A percentile compares a stretch with the other conserved stretches of the same genome.
phyloP scores from a whole-genome alignment of 2,888 invertebrate genomes.

The Dastarcus helophoroides region DNA sequence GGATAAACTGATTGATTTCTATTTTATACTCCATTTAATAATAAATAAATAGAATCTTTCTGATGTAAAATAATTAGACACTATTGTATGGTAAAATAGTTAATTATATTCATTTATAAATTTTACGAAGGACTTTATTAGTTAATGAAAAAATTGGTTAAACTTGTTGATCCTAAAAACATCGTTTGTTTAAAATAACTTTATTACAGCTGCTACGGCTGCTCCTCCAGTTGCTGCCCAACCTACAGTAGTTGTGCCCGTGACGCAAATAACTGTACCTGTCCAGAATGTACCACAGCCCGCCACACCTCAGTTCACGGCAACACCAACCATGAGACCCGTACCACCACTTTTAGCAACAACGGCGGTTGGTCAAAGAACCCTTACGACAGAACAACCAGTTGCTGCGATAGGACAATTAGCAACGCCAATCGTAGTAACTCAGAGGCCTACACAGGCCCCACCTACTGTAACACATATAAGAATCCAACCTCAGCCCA shows the following conservation, averaged over 20 bases:
- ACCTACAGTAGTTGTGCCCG: slow-evolving; percentile 12
- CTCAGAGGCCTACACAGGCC: slow-evolving; percentile 34
- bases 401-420: slow-evolving; percentile 30
- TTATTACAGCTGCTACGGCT: slow-evolving; percentile 12
- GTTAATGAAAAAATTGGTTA: no score
- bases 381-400: slow-evolving; percentile 27
- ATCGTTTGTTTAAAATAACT: background rate
- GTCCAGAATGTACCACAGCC: slow-evolving; percentile 14
- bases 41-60: no score
- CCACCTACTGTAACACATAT: slow-evolving; percentile 40
- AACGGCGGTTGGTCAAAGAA: slow-evolving; percentile 27
- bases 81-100: no score
- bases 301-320: slow-evolving; percentile 20
- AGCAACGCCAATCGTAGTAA: slow-evolving; percentile 43
- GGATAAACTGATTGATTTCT: slow-evolving; percentile 1
- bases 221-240: slow-evolving; percentile 21
- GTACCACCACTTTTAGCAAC: slow-evolving; percentile 31
- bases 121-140: no score
- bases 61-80: no score
- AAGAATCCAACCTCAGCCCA: slow-evolving; percentile 42
- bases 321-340: slow-evolving; percentile 24
- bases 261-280: slow-evolving; percentile 12
- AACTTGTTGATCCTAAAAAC: no score
- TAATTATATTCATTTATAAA: no score
- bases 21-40: no score